Conservation (phyloP, 2,797 vertebrate genomes). For the Glossophaga mutica region DNA sequence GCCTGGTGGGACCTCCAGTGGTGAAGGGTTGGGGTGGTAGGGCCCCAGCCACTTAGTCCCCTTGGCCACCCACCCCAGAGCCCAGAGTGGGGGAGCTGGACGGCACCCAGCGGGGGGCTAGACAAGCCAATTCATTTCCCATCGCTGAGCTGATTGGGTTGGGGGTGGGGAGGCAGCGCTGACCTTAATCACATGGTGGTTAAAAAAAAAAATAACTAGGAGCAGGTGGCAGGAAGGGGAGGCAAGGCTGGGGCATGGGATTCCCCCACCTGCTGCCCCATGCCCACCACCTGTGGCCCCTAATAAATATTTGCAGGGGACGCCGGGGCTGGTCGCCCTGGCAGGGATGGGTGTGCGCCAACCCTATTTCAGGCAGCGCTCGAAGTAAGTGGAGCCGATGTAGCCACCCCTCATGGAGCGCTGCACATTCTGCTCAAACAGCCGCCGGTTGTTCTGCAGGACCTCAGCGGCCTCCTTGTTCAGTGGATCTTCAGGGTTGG, state of each 20-base stretch:
- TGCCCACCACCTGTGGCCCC: constrained; percentile 55
- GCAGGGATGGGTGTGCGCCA: constrained; percentile 54
- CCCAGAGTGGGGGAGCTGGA: constrained; percentile 51
- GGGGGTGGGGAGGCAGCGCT: constrained; percentile 30
- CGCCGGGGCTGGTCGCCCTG: constrained; percentile 63
- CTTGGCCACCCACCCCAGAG: constrained; percentile 53
- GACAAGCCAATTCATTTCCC: constrained; percentile 77
- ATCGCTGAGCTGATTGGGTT: constrained; percentile 65
- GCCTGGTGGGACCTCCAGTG: constrained; percentile 69
- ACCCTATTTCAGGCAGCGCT: constrained; percentile 94
- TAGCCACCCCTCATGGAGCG: constrained; percentile 94
- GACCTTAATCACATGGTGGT: constrained; percentile 74
- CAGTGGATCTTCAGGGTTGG: constrained; percentile 94
- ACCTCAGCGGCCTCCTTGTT: constrained; percentile 97
- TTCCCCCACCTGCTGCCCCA: constrained; percentile 37
- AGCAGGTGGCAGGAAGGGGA: constrained; percentile 53
- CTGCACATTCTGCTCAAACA: constrained; percentile 96
- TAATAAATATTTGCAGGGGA: constrained; percentile 77
- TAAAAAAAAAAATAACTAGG: constrained; percentile 67
- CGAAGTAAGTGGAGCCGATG: constrained; percentile 95
- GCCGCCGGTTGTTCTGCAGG: constrained; percentile 93
- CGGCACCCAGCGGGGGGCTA: constrained; percentile 63
- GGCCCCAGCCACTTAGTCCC: constrained; percentile 35
- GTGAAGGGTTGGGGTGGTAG: constrained; percentile 58
- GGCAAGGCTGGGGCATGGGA: constrained; percentile 56